Conservation (phyloP, 2,888 invertebrate genomes). For the Clistopyga incitator region DNA sequence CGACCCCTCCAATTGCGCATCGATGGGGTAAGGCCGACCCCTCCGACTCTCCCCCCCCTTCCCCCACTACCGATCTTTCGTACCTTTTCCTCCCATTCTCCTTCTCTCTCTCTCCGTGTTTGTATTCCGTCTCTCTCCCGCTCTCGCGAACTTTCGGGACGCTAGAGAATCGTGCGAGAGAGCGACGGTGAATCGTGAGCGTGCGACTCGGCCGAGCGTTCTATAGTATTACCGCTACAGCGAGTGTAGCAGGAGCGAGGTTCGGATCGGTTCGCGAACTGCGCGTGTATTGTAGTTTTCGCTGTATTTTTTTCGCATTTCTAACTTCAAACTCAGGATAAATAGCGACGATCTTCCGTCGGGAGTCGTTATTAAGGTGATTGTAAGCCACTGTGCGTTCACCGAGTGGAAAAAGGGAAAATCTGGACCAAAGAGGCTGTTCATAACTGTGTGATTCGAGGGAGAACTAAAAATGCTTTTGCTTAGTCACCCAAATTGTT, state of each 20-base stretch:
- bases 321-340: neutral
- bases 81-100: constrained; percentile 41
- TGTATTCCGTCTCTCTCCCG: constrained; percentile 23
- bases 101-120: constrained; percentile 50
- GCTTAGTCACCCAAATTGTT: neutral
- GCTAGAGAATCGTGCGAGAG: constrained; percentile 12
- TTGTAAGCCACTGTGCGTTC: neutral
- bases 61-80: constrained; percentile 31
- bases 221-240: constrained; percentile 41
- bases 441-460: neutral
- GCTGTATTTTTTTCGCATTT: constrained; percentile 1
- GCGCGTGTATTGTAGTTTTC: neutral
- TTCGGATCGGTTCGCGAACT: neutral
- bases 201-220: constrained; percentile 21
- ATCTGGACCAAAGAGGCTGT: neutral
- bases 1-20: constrained; percentile 53
- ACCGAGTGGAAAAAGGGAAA: neutral
- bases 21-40: constrained; percentile 65
- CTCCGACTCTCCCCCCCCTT: constrained; percentile 42
- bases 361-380: constrained; percentile 5
- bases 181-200: constrained; percentile 41
- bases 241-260: constrained; percentile 16
- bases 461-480: neutral
- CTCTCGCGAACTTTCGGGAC: neutral
- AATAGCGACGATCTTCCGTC: neutral